Conservation (phyloP, 2,888 invertebrate genomes). For the Reticulitermes lucifugus region DNA sequence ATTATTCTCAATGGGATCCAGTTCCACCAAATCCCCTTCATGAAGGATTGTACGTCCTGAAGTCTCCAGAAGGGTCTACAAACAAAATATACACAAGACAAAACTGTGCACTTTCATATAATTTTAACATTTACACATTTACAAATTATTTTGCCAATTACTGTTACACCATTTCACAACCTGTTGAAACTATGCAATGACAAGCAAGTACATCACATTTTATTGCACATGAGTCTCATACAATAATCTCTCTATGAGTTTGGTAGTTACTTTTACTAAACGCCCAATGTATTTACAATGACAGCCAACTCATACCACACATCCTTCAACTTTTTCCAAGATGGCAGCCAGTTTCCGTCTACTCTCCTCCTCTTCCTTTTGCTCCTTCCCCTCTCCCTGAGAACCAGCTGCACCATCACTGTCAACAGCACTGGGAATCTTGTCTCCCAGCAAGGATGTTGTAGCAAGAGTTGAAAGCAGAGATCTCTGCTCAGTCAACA, state of each 20-base stretch:
- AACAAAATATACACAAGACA: neutral
- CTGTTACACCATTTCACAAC: too few species aligned
- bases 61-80: constrained; percentile 78
- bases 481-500: constrained; percentile 91
- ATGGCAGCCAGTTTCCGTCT: constrained; percentile 76
- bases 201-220: too few species aligned
- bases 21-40: constrained; percentile 91
- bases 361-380: constrained; percentile 67
- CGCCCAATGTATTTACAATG: too few species aligned
- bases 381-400: constrained; percentile 58
- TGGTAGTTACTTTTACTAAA: too few species aligned
- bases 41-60: constrained; percentile 84
- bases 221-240: too few species aligned
- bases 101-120: neutral
- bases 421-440: constrained; percentile 44
- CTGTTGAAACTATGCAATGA: too few species aligned
- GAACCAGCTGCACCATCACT: constrained; percentile 47
- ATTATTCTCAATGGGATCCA: constrained; percentile 88
- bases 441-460: constrained; percentile 71
- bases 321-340: constrained; percentile 89
- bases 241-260: too few species aligned
- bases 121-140: too few species aligned
- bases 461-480: constrained; percentile 82
- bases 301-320: constrained; percentile 68
- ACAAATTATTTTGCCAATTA: too few species aligned